Evolutionary conservation across 2,113 vertebrate genomes (phyloP).

Genomic region (Oceanodroma tethys): DNA sequence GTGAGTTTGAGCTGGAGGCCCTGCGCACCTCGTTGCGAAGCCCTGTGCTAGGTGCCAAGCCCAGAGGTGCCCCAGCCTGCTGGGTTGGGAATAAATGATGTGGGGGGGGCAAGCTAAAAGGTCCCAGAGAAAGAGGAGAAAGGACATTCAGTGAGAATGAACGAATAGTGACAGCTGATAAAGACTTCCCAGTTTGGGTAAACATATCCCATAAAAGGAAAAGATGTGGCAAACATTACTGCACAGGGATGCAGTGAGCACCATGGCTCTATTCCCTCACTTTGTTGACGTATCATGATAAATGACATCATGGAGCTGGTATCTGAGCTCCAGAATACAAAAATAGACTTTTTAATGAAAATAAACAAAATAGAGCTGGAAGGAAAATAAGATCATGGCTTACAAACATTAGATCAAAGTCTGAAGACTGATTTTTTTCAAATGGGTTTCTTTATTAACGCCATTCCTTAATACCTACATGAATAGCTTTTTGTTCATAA

Average conservation of each 20-base stretch:
- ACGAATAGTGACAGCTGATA: neutral
- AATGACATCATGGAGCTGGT: neutral
- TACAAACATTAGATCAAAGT: neutral
- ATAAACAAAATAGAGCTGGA: neutral
- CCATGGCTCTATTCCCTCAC: neutral
- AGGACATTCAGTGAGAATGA: neutral
- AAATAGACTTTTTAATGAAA: neutral
- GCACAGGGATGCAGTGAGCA: neutral
- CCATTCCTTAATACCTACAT: neutral
- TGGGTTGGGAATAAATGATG: neutral
- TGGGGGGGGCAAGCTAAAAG: neutral
- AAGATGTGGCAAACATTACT: neutral
- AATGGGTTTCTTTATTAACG: neutral
- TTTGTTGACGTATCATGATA: neutral
- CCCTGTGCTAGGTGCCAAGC: neutral
- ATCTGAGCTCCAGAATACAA: neutral
- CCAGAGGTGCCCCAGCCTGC: neutral
- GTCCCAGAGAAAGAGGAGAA: neutral
- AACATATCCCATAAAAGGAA: neutral
- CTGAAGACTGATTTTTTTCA: neutral
- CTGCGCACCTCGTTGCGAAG: rapidly evolving
- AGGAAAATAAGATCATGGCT: neutral
- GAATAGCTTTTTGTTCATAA: neutral
- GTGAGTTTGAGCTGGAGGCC: neutral
- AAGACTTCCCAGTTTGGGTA: neutral